phyloP scores from a whole-genome alignment of 2,797 vertebrate genomes.

The Geotrypetes seraphini region DNA sequence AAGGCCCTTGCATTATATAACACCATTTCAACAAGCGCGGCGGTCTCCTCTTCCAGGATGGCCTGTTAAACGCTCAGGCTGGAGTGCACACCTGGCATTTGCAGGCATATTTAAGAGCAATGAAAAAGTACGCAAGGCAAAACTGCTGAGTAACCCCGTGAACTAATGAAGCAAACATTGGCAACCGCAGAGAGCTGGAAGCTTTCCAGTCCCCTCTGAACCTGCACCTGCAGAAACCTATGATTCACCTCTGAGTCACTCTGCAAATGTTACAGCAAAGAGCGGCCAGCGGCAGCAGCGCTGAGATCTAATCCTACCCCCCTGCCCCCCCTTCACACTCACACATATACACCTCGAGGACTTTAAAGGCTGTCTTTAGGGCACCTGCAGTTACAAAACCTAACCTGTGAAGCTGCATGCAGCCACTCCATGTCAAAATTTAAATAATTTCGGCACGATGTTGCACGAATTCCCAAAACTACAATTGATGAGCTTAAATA shows the following conservation, averaged over 20 bases:
- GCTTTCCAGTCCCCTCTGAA: constrained; percentile 49
- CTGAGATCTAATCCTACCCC: no score
- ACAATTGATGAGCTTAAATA: constrained; percentile 50
- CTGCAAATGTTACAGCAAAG: constrained; percentile 44
- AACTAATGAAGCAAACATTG: constrained; percentile 66
- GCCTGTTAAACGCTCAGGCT: constrained; percentile 24
- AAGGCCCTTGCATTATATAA: constrained; percentile 8
- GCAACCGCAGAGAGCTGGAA: constrained; percentile 53
- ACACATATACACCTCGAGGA: no score
- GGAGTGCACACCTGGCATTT: not conserved
- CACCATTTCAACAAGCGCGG: not conserved
- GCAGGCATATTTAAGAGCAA: no score
- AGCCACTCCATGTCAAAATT: constrained; percentile 58
- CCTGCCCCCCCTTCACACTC: no score
- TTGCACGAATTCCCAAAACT: constrained; percentile 52
- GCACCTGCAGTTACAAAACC: constrained; percentile 48
- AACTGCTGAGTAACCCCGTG: constrained; percentile 55
- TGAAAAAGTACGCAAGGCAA: constrained; percentile 43
- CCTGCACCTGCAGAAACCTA: constrained; percentile 62
- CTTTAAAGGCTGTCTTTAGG: constrained; percentile 54
- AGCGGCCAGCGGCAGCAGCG: constrained; percentile 38
- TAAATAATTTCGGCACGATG: constrained; percentile 53
- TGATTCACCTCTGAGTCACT: constrained; percentile 71
- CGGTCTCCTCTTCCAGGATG: constrained; percentile 28
- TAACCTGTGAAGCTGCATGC: no score